phyloP scores from a whole-genome alignment of 2,113 vertebrate species.

The Nothocercus julius region DNA sequence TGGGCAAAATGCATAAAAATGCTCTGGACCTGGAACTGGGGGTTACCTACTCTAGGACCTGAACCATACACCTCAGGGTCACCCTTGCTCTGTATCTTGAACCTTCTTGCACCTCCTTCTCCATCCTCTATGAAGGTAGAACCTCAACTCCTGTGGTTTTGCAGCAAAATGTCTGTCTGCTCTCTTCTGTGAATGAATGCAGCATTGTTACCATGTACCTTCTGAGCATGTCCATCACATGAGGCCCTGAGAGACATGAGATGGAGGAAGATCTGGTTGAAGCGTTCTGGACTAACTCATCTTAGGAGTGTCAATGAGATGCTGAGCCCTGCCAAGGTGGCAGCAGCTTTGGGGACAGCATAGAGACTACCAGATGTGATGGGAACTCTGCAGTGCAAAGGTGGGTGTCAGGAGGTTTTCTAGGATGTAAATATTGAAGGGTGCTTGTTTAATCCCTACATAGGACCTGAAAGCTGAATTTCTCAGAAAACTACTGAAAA shows the following conservation, averaged over 20 bases:
- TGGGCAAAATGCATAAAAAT: background rate
- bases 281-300: background rate
- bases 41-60: background rate
- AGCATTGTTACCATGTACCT: background rate
- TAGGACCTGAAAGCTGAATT: background rate
- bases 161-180: background rate
- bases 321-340: background rate
- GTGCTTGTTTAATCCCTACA: background rate
- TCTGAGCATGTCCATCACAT: background rate
- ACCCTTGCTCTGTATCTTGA: background rate
- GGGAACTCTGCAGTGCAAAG: background rate
- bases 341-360: background rate
- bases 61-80: background rate
- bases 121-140: background rate
- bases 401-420: background rate
- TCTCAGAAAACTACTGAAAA: background rate
- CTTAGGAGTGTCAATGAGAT: background rate
- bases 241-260: background rate
- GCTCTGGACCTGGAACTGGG: background rate
- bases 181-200: background rate
- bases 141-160: background rate
- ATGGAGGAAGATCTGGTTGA: background rate
- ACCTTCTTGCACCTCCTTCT: background rate
- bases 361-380: background rate
- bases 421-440: constrained; percentile 3